phyloP scores from a whole-genome alignment of 2,888 invertebrate genomes.

The Pseudanteris insignis region DNA sequence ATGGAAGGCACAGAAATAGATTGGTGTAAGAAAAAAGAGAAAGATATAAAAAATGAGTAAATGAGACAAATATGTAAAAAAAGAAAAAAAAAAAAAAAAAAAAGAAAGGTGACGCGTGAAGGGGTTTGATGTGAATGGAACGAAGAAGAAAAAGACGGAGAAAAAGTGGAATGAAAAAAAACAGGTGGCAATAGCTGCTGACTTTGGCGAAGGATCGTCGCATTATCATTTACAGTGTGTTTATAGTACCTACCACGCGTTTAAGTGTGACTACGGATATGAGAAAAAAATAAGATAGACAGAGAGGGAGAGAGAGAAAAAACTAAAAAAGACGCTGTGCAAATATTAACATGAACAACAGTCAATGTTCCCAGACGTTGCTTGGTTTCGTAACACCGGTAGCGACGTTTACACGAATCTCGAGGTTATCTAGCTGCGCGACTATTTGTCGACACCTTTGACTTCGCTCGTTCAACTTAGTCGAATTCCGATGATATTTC shows the following conservation, averaged over 20 bases:
- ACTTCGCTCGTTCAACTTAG: slow-evolving; percentile 19
- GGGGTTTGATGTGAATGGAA: not conserved
- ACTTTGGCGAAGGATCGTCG: slow-evolving; percentile 42
- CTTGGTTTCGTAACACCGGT: slow-evolving; percentile 65
- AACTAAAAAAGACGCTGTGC: slow-evolving; percentile 55
- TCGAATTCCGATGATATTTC: slow-evolving; percentile 24
- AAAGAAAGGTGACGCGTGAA: not conserved
- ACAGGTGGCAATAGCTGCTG: slow-evolving; percentile 42
- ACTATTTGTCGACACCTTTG: slow-evolving; percentile 46
- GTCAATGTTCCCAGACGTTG: slow-evolving; percentile 55
- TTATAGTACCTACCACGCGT: slow-evolving; percentile 43
- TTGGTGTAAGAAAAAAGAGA: no score
- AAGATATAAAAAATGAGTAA: no score
- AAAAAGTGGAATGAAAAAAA: slow-evolving; percentile 6
- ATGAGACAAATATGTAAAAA: no score
- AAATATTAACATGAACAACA: slow-evolving; percentile 66
- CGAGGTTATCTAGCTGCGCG: slow-evolving; percentile 52
- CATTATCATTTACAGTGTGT: slow-evolving; percentile 44
- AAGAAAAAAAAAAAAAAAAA: no score
- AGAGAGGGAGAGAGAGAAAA: no score
- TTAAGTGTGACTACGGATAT: slow-evolving; percentile 42
- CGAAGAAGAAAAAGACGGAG: not conserved
- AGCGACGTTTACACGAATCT: slow-evolving; percentile 59
- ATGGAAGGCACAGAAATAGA: no score
- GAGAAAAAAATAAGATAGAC: no score